A percentile compares a stretch with the other conserved stretches of the same genome.
These are phyloP conservation scores for Erebia ligea DNA, from an alignment of 2,888 invertebrate species.

Conservation along the genomic window DNA sequence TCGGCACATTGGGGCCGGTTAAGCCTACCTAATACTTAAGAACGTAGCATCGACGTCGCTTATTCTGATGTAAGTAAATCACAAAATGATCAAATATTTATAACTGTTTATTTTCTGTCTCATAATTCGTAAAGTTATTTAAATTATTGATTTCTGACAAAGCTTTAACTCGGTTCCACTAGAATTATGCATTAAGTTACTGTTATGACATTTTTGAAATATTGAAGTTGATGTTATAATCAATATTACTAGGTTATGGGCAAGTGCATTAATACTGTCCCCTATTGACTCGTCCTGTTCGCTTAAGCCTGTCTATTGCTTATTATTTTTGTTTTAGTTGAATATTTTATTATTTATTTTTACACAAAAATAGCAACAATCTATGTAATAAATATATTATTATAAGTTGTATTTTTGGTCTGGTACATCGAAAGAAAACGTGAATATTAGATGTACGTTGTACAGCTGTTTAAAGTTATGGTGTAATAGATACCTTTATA, in stretches of 20 bases:
- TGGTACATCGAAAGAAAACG: conserved; percentile 63
- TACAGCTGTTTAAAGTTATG: conserved; percentile 48
- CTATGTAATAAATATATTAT: conserved; percentile 59
- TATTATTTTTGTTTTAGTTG: conserved; percentile 79
- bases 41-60: conserved; percentile 61
- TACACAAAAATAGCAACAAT: conserved; percentile 63
- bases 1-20: conserved; percentile 39
- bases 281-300: conserved; percentile 76
- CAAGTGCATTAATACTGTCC: conserved; percentile 82
- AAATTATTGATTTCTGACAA: conserved; percentile 81
- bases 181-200: conserved; percentile 82
- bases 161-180: conserved; percentile 84
- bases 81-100: conserved; percentile 82
- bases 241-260: conserved; percentile 81
- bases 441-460: conserved; percentile 58
- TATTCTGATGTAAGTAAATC: conserved; percentile 58
- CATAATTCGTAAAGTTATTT: conserved; percentile 80
- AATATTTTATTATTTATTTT: conserved; percentile 84
- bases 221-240: conserved; percentile 82
- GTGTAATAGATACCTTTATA: conserved; percentile 46
- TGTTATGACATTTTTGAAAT: conserved; percentile 79
- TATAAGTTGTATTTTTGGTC: conserved; percentile 54
- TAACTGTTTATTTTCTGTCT: conserved; percentile 79
- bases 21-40: conserved; percentile 44
- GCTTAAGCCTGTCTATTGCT: conserved; percentile 78